Base-by-base conservation (phyloP, 2,888 invertebrate genomes). In the Kuschelorhynchus macadamiae region DNA sequence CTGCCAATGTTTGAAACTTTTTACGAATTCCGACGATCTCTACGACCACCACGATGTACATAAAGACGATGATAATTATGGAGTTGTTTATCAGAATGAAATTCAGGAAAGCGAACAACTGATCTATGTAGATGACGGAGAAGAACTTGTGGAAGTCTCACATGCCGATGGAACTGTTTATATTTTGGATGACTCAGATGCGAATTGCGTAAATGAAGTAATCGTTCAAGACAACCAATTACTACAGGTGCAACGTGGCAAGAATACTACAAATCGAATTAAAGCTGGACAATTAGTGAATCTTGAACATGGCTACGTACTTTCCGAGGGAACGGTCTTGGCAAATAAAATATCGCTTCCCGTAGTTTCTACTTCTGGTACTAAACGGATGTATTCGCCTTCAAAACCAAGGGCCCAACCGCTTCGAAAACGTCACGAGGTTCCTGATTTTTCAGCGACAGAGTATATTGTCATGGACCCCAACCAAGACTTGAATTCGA, bases 381-480 rank as follows among this genome's bases (percentile, higher is more conserved):
- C 5, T 11, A 64, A 42, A 20, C 63, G 20, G 16, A 36, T 66
- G 2, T 49, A 65, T 25, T 25, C 71, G 0, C 39, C 71, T 1
- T 71, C 78, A 4, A 76, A 76, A 65, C 60, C 76, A 1, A 72
- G 81, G 33, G 67, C 74, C 8, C 71, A 74, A 2, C 78, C 76
- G 20, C 76, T 79, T 16, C 80, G 78, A 67, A 75, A 74, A 49
- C 74, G 78, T 1, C 82, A 82, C 69, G 81, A 82, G 61, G 76
- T 81, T 21, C 83, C 83, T 0, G 82, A 83, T 67, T 83, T 83
- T 70, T 81, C 83, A 0, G 78, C 83, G 0, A 77, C 83, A 0
- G 79, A 78, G 69, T 83, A 80, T 63, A 70, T 79, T 18, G 75
- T 77, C 53, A 67, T 82, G 12, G 75, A 76, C 46, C 79, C 83